These are phyloP conservation scores for Zonitis immaculata DNA, from an alignment of 2,888 invertebrate species.

Conservation along the genomic window DNA sequence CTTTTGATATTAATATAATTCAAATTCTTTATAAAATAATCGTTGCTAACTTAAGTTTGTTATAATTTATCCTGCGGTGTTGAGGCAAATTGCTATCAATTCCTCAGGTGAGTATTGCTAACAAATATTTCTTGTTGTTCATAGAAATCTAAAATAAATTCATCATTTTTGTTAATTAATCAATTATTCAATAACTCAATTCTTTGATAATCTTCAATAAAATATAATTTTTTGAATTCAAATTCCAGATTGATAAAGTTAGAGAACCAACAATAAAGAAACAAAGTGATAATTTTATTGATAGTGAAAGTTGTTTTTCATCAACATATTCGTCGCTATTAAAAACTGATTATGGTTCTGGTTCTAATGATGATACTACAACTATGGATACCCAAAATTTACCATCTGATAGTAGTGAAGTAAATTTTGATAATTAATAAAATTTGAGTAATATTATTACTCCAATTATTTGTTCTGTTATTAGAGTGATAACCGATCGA, in stretches of 20 bases:
- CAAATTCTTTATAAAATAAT: too few species aligned
- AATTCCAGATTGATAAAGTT: slow-evolving; percentile 10
- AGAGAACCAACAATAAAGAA: slow-evolving; percentile 25
- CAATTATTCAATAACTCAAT: too few species aligned
- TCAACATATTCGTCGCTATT: slow-evolving; percentile 69
- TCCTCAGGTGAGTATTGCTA: slow-evolving; percentile 13
- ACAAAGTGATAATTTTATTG: slow-evolving; percentile 39
- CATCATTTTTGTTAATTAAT: too few species aligned
- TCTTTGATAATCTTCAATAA: too few species aligned
- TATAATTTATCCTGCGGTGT: slow-evolving; percentile 13
- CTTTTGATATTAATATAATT: too few species aligned
- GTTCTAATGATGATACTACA: slow-evolving; percentile 44
- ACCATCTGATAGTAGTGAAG: slow-evolving; percentile 27
- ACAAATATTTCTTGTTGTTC: not conserved
- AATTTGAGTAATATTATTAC: too few species aligned
- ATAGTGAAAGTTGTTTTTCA: slow-evolving; percentile 61
- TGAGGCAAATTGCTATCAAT: slow-evolving; percentile 11
- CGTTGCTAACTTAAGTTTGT: slow-evolving; percentile 14
- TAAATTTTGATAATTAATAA: too few species aligned
- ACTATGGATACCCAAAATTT: slow-evolving; percentile 26
- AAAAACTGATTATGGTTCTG: slow-evolving; percentile 57
- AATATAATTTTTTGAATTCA: not conserved
- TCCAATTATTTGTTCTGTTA: slow-evolving; percentile 16
- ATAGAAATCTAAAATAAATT: too few species aligned
- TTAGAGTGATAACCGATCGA: slow-evolving; percentile 28